Percentiles rank a stretch among this genome's conserved stretches.
These are phyloP conservation scores for Eupeodes luniger DNA, from an alignment of 2,888 invertebrate genomes.

Conservation along the genomic window DNA sequence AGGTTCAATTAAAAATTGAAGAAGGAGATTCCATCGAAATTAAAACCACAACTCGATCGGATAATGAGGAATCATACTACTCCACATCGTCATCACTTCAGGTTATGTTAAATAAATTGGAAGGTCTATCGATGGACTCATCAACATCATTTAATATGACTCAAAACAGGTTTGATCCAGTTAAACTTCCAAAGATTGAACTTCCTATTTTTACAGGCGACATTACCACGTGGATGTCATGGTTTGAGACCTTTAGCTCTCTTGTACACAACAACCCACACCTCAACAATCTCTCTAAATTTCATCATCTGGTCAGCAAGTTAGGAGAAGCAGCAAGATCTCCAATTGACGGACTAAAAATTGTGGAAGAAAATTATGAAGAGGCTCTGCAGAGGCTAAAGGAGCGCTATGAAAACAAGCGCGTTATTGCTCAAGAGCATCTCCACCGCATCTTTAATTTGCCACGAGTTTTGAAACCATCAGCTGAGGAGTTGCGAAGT, in stretches of 20 bases:
- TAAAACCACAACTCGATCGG: too few relatives aligned
- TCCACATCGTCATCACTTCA: not conserved
- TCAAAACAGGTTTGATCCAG: conserved; percentile 47
- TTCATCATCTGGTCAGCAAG: conserved; percentile 52
- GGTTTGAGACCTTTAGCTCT: too few relatives aligned
- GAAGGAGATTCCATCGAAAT: conserved; percentile 26
- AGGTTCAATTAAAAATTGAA: conserved; percentile 47
- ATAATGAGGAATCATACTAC: too few relatives aligned
- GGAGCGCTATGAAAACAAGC: too few relatives aligned
- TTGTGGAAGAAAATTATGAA: conserved; percentile 58
- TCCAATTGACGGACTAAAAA: conserved; percentile 57
- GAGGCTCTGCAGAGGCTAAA: conserved; percentile 39
- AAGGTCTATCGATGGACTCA: not conserved
- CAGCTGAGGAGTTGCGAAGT: too few relatives aligned
- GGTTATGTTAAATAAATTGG: conserved; percentile 46
- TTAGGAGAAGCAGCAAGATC: conserved; percentile 35
- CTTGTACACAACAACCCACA: conserved; percentile 3
- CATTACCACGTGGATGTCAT: too few relatives aligned
- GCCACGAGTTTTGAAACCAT: too few relatives aligned
- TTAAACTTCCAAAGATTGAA: conserved; percentile 56
- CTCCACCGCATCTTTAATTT: too few relatives aligned
- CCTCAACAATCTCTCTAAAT: conserved; percentile 44
- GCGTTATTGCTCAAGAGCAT: too few relatives aligned
- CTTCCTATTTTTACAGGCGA: not conserved
- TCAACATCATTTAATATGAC: not conserved